phyloP scores from a whole-genome alignment of 2,888 invertebrate genomes.

The Thumatha senex region DNA sequence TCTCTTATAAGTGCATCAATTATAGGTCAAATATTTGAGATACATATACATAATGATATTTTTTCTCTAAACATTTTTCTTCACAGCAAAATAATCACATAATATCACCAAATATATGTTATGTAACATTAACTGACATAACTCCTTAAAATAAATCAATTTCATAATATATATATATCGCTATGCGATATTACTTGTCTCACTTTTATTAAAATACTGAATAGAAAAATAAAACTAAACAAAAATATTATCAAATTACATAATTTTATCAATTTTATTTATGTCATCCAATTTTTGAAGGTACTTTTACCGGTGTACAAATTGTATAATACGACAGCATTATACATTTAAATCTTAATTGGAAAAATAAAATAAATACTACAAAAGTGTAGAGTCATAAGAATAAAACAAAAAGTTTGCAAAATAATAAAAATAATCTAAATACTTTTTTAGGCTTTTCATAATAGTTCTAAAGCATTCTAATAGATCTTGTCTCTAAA shows the following conservation, averaged over 20 bases:
- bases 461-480: slow-evolving; percentile 28
- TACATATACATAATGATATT: slow-evolving; percentile 37
- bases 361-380: slow-evolving; percentile 33
- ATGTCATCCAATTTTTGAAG: neutral
- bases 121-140: slow-evolving; percentile 49
- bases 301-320: neutral
- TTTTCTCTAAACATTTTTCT: slow-evolving; percentile 43
- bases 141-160: slow-evolving; percentile 52
- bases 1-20: slow-evolving; percentile 8
- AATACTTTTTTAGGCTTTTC: slow-evolving; percentile 11
- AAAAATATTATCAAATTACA: slow-evolving; percentile 8
- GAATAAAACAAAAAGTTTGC: neutral
- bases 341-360: slow-evolving; percentile 6
- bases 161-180: slow-evolving; percentile 64
- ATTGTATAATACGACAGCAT: slow-evolving; percentile 1
- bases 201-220: slow-evolving; percentile 65
- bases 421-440: neutral
- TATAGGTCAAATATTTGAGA: slow-evolving; percentile 20
- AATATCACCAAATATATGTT: slow-evolving; percentile 69
- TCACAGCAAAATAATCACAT: slow-evolving; percentile 80
- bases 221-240: slow-evolving; percentile 49
- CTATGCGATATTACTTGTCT: slow-evolving; percentile 67
- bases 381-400: slow-evolving; percentile 12
- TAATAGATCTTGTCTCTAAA: slow-evolving; percentile 43
- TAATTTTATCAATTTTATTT: neutral